These are phyloP conservation scores for Henricia sp. DNA, from an alignment of 53 echinoderm and acorn worm species.

Conservation along the genomic window DNA sequence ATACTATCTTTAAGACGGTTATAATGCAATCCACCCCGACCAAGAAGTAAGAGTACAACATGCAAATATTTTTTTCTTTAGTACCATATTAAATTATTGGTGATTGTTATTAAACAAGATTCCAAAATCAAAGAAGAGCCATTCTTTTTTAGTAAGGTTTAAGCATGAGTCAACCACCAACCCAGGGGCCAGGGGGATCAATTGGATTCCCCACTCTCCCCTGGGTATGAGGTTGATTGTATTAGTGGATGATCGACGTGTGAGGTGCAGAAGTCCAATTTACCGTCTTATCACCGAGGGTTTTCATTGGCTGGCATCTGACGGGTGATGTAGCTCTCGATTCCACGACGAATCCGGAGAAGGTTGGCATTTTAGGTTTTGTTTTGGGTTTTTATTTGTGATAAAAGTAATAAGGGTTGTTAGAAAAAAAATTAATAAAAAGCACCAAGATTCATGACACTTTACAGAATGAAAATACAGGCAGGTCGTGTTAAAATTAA, in stretches of 20 bases:
- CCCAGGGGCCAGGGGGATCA: slow-evolving; percentile 42
- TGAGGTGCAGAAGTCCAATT: slow-evolving; percentile 51
- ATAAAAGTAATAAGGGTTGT: slow-evolving; percentile 53
- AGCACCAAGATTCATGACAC: slow-evolving; percentile 7
- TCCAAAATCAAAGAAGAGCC: slow-evolving; percentile 13
- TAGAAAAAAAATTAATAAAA: too few relatives aligned
- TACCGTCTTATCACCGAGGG: slow-evolving; percentile 51
- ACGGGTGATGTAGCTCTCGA: neutral
- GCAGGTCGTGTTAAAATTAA: too few relatives aligned
- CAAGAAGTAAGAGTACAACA: too few relatives aligned
- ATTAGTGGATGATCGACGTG: slow-evolving; percentile 57
- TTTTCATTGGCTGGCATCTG: slow-evolving; percentile 9
- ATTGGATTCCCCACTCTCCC: slow-evolving; percentile 12
- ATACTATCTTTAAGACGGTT: too few relatives aligned
- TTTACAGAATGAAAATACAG: too few relatives aligned
- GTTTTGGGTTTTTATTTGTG: slow-evolving; percentile 34
- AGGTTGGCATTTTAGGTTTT: slow-evolving; percentile 44
- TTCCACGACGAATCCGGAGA: neutral
- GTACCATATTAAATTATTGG: slow-evolving; percentile 10
- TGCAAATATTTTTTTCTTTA: slow-evolving; percentile 36
- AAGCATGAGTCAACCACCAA: slow-evolving; percentile 46
- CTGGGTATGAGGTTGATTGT: slow-evolving; percentile 54
- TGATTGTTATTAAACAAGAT: slow-evolving; percentile 46
- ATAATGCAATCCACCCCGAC: too few relatives aligned
- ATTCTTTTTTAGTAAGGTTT: slow-evolving; percentile 45